phyloP scores from a whole-genome alignment of 2,797 vertebrate species.

The Oreonectes daqikongensis region DNA sequence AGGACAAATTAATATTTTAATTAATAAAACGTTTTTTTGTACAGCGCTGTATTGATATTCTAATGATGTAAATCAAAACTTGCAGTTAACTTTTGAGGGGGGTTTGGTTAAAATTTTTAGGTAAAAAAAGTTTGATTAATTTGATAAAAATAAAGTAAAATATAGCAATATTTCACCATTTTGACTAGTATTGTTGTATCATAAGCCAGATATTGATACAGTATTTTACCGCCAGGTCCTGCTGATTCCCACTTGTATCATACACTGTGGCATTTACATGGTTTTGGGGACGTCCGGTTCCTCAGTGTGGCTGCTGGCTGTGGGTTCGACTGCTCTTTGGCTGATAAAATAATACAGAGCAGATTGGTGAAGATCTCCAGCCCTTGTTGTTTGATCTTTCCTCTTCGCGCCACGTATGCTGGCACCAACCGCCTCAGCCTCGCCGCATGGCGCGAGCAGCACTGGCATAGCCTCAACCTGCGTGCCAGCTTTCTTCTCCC shows the following conservation, averaged over 20 bases:
- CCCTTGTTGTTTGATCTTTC: slow-evolving; percentile 87
- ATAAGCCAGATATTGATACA: not conserved
- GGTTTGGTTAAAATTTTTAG: not conserved
- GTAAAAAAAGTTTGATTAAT: not conserved
- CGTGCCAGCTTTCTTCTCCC: slow-evolving; percentile 78
- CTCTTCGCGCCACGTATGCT: slow-evolving; percentile 83
- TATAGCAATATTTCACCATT: not conserved
- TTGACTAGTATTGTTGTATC: not conserved
- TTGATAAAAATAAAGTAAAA: not conserved
- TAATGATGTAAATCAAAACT: not conserved
- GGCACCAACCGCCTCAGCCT: slow-evolving; percentile 79
- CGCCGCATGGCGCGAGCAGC: slow-evolving; percentile 80
- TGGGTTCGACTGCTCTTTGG: slow-evolving; percentile 81
- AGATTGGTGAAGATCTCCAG: slow-evolving; percentile 87
- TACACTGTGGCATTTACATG: not conserved
- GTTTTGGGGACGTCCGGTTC: slow-evolving; percentile 60
- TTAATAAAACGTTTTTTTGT: not conserved
- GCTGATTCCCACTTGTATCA: too few species aligned
- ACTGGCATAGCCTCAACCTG: slow-evolving; percentile 82
- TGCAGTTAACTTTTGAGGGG: too few species aligned
- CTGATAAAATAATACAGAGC: slow-evolving; percentile 83
- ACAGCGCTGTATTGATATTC: not conserved
- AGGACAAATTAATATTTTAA: not conserved
- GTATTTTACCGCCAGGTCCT: not conserved
- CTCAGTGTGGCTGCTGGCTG: slow-evolving; percentile 76